A percentile compares a stretch with the other conserved stretches of the same genome.
Conservation (phyloP, 2,888 invertebrate species). For the Petrophora chlorosata region DNA sequence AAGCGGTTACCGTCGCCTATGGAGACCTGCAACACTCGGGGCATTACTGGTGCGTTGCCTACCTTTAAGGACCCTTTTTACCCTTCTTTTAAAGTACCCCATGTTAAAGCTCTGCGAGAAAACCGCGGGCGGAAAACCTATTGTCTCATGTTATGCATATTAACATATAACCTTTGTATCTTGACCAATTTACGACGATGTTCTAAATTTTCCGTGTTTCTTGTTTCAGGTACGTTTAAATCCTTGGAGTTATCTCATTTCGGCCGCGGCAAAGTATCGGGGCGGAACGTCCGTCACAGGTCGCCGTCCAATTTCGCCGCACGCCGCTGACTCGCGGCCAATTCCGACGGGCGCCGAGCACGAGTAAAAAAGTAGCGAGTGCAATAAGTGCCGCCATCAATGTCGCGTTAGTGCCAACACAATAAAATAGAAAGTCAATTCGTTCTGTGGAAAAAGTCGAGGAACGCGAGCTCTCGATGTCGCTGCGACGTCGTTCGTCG, state of each 20-base stretch:
- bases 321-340: conserved; percentile 50
- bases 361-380: conserved; percentile 68
- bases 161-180: too few relatives aligned
- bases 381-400: conserved; percentile 80
- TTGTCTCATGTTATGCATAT: too few relatives aligned
- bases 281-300: conserved; percentile 30
- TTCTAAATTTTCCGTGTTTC: conserved; percentile 31
- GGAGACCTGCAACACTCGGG: too few relatives aligned
- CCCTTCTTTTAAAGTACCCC: too few relatives aligned
- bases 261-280: conserved; percentile 40
- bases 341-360: conserved; percentile 50
- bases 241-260: conserved; percentile 27
- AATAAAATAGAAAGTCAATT: conserved; percentile 80
- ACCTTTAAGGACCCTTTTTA: too few relatives aligned
- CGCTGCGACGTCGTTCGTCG: conserved; percentile 22
- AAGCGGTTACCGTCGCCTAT: too few relatives aligned
- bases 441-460: conserved; percentile 56
- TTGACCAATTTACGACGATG: conserved; percentile 22
- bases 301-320: conserved; percentile 58
- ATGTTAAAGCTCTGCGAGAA: too few relatives aligned
- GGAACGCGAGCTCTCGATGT: conserved; percentile 33
- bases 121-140: too few relatives aligned
- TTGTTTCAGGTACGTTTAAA: conserved; percentile 61
- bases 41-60: too few relatives aligned
- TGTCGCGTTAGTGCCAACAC: conserved; percentile 77